Conservation (phyloP, 2,113 vertebrate species). For the Stercorarius parasiticus region DNA sequence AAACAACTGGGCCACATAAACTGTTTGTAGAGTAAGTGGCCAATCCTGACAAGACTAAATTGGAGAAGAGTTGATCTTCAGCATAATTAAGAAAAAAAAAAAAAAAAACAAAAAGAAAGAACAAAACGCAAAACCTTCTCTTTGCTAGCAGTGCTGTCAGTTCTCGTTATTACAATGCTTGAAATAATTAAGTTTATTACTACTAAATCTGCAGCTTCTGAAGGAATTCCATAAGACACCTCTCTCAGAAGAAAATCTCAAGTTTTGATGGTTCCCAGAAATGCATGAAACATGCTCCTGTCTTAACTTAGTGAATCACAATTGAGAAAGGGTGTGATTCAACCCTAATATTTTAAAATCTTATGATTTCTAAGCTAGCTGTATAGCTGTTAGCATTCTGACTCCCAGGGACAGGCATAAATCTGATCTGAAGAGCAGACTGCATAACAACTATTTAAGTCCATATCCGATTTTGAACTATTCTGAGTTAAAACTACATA, state of each 20-base stretch:
- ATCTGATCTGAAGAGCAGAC: neutral
- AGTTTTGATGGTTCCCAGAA: neutral
- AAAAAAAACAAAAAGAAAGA: neutral
- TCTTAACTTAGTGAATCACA: neutral
- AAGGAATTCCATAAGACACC: neutral
- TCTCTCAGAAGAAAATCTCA: neutral
- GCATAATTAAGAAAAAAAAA: neutral
- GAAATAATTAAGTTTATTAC: neutral
- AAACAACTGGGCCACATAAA: neutral
- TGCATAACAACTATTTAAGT: neutral
- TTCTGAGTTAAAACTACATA: neutral
- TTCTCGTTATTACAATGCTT: neutral
- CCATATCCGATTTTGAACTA: neutral
- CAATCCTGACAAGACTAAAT: neutral
- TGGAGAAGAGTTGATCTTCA: neutral
- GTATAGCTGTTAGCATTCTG: neutral
- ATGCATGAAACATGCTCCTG: neutral
- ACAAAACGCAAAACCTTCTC: neutral
- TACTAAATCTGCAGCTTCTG: neutral
- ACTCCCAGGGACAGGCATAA: neutral
- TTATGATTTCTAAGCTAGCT: neutral
- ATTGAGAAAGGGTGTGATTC: neutral
- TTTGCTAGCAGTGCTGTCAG: neutral
- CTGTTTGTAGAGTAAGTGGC: neutral
- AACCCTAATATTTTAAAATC: neutral